These are phyloP conservation scores for Dusona sp. DNA, from an alignment of 2,888 invertebrate species.

Conservation along the genomic window DNA sequence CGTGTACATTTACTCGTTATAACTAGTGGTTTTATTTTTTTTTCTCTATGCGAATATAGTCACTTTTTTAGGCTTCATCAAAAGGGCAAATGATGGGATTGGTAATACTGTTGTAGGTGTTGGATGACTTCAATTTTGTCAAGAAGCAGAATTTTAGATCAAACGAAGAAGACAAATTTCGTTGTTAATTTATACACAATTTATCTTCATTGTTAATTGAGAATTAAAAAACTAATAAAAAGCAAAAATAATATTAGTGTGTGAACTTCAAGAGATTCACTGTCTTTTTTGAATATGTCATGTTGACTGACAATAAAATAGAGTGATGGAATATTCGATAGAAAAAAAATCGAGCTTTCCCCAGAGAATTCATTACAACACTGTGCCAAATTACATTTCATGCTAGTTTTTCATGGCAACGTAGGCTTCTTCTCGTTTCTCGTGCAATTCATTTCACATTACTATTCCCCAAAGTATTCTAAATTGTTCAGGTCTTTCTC, in stretches of 20 bases:
- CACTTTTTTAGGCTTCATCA: not conserved
- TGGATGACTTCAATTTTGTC: not conserved
- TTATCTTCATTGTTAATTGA: not conserved
- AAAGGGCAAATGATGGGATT: not conserved
- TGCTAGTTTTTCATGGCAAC: slow-evolving; percentile 13
- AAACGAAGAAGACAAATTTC: not conserved
- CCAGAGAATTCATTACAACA: slow-evolving; percentile 41
- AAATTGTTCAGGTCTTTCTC: slow-evolving; percentile 7
- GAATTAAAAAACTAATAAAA: not conserved
- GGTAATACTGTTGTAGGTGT: not conserved
- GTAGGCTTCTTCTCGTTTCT: slow-evolving; percentile 15
- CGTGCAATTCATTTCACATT: not conserved
- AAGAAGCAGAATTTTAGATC: not conserved
- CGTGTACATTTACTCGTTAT: not conserved
- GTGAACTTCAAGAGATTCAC: not conserved
- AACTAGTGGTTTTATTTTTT: not conserved
- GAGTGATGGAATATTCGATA: slow-evolving; percentile 11
- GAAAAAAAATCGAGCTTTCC: slow-evolving; percentile 33
- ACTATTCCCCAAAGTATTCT: slow-evolving; percentile 40
- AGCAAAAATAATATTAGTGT: not conserved
- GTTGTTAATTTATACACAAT: not conserved
- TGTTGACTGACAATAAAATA: not conserved
- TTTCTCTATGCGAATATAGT: not conserved
- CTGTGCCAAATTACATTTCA: slow-evolving; percentile 50
- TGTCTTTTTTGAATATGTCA: not conserved